These are phyloP conservation scores for Paradisaea rubra DNA, from an alignment of 2,113 vertebrate genomes.

Conservation along the genomic window DNA sequence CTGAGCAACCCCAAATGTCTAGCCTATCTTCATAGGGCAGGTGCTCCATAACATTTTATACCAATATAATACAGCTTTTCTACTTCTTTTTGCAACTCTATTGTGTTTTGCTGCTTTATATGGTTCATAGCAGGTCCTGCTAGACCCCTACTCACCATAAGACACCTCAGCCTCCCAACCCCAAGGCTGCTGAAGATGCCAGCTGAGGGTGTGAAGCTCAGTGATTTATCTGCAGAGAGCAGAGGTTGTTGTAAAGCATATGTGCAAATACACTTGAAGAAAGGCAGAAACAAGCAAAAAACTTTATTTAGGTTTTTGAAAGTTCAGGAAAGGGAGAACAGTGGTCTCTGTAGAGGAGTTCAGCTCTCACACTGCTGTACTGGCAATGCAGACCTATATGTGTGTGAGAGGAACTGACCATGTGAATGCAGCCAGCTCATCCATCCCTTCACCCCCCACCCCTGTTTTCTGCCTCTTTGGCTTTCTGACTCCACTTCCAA, in stretches of 20 bases:
- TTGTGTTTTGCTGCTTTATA: neutral
- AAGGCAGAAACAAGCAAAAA: neutral
- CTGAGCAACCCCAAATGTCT: neutral
- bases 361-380: neutral
- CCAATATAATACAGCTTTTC: neutral
- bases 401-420: rapidly evolving
- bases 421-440: rapidly evolving
- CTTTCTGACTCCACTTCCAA: neutral
- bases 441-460: rapidly evolving
- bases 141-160: neutral
- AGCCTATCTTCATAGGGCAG: neutral
- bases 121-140: rapidly evolving
- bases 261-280: neutral
- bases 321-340: neutral
- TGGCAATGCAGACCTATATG: rapidly evolving
- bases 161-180: neutral
- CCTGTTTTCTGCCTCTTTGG: neutral
- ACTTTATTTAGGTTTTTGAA: neutral
- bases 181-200: neutral
- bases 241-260: neutral
- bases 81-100: neutral
- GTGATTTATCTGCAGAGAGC: neutral
- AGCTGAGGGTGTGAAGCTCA: neutral
- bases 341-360: neutral
- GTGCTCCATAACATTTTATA: neutral